Base-by-base conservation (phyloP, 1,140 invertebrate genomes). In the Mya arenaria region DNA sequence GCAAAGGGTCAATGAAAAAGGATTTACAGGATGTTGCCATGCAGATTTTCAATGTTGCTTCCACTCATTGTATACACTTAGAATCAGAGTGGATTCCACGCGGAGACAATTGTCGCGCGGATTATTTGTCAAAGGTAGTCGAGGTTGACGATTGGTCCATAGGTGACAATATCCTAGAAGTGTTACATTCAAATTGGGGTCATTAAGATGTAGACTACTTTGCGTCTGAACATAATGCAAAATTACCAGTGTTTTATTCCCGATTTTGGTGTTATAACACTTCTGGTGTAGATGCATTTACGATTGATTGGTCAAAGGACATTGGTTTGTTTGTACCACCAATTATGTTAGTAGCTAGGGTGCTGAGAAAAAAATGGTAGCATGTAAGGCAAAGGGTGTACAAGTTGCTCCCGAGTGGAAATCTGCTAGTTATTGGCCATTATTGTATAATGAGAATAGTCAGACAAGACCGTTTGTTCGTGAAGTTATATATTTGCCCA, bases 1-100 rank as follows among this genome's bases (percentile, higher is more conserved):
- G 41, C 0, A 81, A 69, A 52, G 83, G 77, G 13, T 69, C 77
- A 10, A 84, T 81, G 56, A 81, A 71, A 32, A 6, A 25, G 44
- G 65, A 81, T 28, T 72, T 81, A 44, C 78, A 81, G 34, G 52
- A 60, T 23, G 25, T 79, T 30, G 63, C 62, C 52, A 71, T 71
- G 52, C 39, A 44, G 17, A 81, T 71, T 65, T 82, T 82, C 36
- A 48, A 65, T 63, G 23, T 55, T 25, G 36, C 39, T 17, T 32
- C 34, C 4, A n/a, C 28, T 30, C 17, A 56, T 34, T 58, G 30
- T 37, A 73, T 73, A 39, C 13, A 56, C 25, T 73, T 75, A 62
- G 36, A 75, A 75, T 41, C 44, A 4, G 72, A 75, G 36, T 75
- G 55, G 37, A 56, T 75, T 25, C 72, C 36, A 36, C 5, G 56